Conservation (phyloP, 2,888 invertebrate species). For the Ernsta delagoae region DNA sequence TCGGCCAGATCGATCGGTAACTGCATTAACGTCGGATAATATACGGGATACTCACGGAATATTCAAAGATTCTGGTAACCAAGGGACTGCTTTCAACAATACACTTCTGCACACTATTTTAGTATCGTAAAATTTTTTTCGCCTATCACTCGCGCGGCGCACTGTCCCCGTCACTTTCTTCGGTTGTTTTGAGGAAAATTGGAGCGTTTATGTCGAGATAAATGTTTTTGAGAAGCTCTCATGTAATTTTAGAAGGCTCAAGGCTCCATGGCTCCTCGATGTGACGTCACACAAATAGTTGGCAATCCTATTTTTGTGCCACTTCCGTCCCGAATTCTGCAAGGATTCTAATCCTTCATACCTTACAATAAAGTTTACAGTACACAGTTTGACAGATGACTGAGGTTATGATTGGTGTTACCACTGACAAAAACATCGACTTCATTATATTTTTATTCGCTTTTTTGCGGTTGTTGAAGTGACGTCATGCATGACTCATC, state of each 20-base stretch:
- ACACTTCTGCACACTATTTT: slow-evolving; percentile 46
- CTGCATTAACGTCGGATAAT: slow-evolving; percentile 57
- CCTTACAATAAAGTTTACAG: slow-evolving; percentile 58
- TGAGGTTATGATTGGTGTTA: slow-evolving; percentile 52
- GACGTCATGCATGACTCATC: slow-evolving; percentile 49
- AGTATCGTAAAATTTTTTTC: slow-evolving; percentile 37
- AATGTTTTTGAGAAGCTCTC: slow-evolving; percentile 67
- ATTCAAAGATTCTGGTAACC: slow-evolving; percentile 64
- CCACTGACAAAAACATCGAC: slow-evolving; percentile 50
- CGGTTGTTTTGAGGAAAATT: slow-evolving; percentile 51
- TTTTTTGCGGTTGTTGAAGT: slow-evolving; percentile 32
- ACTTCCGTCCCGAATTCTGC: slow-evolving; percentile 67
- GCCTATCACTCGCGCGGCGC: slow-evolving; percentile 45
- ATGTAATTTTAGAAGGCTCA: slow-evolving; percentile 79
- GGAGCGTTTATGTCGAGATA: slow-evolving; percentile 64
- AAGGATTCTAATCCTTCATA: slow-evolving; percentile 60
- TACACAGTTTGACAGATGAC: slow-evolving; percentile 55
- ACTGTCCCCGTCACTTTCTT: slow-evolving; percentile 63
- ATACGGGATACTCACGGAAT: slow-evolving; percentile 73
- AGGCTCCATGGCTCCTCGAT: slow-evolving; percentile 71
- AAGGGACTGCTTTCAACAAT: slow-evolving; percentile 60
- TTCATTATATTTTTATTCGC: neutral
- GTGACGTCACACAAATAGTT: slow-evolving; percentile 83
- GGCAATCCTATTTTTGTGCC: slow-evolving; percentile 83
- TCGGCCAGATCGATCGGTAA: slow-evolving; percentile 62